Evolutionary conservation across 1,140 invertebrate genomes (phyloP).

Genomic region (Globodera rostochiensis): DNA sequence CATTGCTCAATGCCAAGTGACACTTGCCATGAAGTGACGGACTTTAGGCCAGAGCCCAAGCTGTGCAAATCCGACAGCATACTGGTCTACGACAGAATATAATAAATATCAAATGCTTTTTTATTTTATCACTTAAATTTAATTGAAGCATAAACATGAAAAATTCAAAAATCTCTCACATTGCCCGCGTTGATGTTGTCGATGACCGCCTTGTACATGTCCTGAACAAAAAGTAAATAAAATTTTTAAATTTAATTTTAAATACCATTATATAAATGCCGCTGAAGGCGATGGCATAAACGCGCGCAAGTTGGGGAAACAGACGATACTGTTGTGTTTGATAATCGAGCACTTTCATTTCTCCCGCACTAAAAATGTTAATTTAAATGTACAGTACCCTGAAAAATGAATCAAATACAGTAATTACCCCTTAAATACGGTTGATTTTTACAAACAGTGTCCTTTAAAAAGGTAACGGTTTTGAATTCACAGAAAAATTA

Average conservation of each 20-base stretch:
- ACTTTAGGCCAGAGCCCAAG: constrained; percentile 85
- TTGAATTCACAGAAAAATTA: no score
- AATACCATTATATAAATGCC: constrained; percentile 59
- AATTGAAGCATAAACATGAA: neutral
- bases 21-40: constrained; percentile 74
- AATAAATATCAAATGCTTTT: neutral
- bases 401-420: neutral
- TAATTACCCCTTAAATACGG: neutral
- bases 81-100: constrained; percentile 69
- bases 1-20: constrained; percentile 67
- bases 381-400: no score
- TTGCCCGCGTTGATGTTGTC: constrained; percentile 68
- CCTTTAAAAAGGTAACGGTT: no score
- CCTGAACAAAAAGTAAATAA: constrained; percentile 65
- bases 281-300: constrained; percentile 77
- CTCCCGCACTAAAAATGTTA: constrained; percentile 72
- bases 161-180: constrained; percentile 24
- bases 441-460: no score
- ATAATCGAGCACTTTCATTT: constrained; percentile 88
- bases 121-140: no score
- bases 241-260: neutral
- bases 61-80: constrained; percentile 77
- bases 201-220: constrained; percentile 72
- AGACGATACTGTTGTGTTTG: constrained; percentile 89
- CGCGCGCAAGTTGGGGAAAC: constrained; percentile 79